Base-by-base conservation (phyloP, 2,888 invertebrate genomes). In the Cybosia mesomella region DNA sequence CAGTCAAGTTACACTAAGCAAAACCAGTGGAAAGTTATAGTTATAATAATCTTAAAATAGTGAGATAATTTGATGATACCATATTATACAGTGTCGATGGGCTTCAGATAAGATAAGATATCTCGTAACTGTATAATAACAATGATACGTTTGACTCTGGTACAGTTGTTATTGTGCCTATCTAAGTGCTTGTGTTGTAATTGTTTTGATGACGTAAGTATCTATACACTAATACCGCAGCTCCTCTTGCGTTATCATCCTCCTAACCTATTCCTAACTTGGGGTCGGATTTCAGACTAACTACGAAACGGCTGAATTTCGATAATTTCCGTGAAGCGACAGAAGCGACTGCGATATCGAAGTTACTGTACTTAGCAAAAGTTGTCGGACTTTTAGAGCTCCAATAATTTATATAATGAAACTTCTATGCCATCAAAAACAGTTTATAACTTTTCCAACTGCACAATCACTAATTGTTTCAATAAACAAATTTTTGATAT, bases 51-150 rank as follows among this genome's bases (percentile, higher is more conserved):
- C 7, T 9, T 15, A 55, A 22, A 13, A 13, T 15, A 24, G 21
- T 15, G 15, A 28, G 22, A 18, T 15, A 22, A 11, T 32, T 54
- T 1, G 54, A 22, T 22, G 18, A 32, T 10, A 28, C 21, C 10
- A 2, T 22, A 18, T 63, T 54, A 34, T n/a, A n/a, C n/a, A 63
- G 63, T 54, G 63, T 36, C 34, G 63, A 62, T 54, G 34, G 32
- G 36, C 15, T 24, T 53, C 11, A 54, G 80, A 85, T 85, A 80
- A 85, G 85, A 85, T 85, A 77, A 85, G 82, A 85, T 84, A 83
- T 34, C 64, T 66, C 36, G 57, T 67, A 62, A 39, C 64, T 79
- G 78, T 83, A 80, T 77, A n/a, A 80, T 67, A 74, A 63, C 22
- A 54, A 65, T 74, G 74, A 71, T 67, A 68, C 64, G 66, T n/a